phyloP scores from a whole-genome alignment of 2,113 vertebrate genomes.

The Pyrgilauda ruficollis region DNA sequence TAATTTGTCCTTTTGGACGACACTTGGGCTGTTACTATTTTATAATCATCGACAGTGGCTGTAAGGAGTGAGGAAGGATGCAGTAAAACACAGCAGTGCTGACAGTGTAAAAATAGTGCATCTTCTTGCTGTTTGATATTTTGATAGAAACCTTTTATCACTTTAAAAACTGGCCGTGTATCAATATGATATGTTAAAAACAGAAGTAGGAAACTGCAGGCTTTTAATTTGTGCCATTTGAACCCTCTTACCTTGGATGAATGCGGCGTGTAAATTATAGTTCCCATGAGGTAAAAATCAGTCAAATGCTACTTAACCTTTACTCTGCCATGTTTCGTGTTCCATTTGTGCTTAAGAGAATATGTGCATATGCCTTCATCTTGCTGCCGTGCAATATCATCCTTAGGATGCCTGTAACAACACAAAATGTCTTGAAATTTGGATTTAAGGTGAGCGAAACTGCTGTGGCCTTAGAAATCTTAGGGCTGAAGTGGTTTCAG shows the following conservation, averaged over 20 bases:
- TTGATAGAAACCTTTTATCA: conserved; percentile 59
- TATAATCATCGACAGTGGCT: background rate
- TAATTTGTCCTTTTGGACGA: conserved; percentile 31
- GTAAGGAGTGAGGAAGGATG: conserved; percentile 17
- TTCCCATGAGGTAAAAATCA: conserved; percentile 61
- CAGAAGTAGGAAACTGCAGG: conserved; percentile 50
- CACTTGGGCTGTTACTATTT: background rate
- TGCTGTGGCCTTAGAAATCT: background rate
- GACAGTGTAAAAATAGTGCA: conserved; percentile 29
- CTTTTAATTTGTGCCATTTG: conserved; percentile 66
- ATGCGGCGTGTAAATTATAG: conserved; percentile 41
- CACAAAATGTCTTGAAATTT: background rate
- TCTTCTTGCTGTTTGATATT: conserved; percentile 47
- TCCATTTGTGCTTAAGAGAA: conserved; percentile 38
- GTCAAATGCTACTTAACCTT: conserved; percentile 57
- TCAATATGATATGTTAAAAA: conserved; percentile 48
- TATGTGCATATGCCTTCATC: conserved; percentile 12
- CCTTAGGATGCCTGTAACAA: background rate
- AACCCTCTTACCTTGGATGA: conserved; percentile 63
- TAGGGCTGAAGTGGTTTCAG: background rate
- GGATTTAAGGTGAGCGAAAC: background rate
- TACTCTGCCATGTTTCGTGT: conserved; percentile 45
- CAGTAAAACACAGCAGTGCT: conserved; percentile 56
- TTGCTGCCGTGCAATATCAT: background rate
- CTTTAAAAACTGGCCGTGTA: conserved; percentile 52